Evolutionary conservation across 1,140 invertebrate genomes (phyloP).

Genomic region (Proctacanthus coquilletti): DNA sequence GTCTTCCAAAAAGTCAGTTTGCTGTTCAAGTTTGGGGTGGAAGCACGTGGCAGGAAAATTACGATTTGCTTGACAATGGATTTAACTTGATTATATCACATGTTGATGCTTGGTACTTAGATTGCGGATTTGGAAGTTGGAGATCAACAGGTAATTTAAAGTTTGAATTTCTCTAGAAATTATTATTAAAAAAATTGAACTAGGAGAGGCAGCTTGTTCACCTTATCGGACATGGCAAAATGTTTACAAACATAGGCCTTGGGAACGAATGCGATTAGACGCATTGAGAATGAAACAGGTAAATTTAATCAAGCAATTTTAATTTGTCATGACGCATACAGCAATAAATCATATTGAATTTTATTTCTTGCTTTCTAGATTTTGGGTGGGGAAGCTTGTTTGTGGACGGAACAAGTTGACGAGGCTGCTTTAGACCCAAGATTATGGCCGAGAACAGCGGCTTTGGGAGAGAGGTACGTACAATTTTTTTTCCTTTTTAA

Average conservation of each 20-base stretch:
- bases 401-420: constrained; percentile 53
- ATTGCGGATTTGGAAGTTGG: constrained; percentile 71
- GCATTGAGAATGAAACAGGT: constrained; percentile 22
- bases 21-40: constrained; percentile 62
- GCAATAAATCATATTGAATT: background rate
- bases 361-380: constrained; percentile 23
- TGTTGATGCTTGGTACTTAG: constrained; percentile 72
- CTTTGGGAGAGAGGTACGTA: constrained; percentile 40
- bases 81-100: constrained; percentile 67
- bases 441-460: constrained; percentile 52
- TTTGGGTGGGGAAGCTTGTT: constrained; percentile 47
- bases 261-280: constrained; percentile 34
- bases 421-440: constrained; percentile 42
- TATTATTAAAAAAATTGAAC: too few relatives aligned
- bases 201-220: constrained; percentile 54
- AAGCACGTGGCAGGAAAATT: constrained; percentile 57
- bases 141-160: constrained; percentile 34
- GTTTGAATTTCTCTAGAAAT: too few relatives aligned
- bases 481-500: background rate
- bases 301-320: background rate
- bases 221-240: constrained; percentile 71
- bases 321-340: background rate
- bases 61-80: constrained; percentile 51
- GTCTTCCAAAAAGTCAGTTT: constrained; percentile 40
- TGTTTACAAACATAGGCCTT: constrained; percentile 64